Base-by-base conservation (phyloP, 2,888 invertebrate species). In the Geophilus truncorum region DNA sequence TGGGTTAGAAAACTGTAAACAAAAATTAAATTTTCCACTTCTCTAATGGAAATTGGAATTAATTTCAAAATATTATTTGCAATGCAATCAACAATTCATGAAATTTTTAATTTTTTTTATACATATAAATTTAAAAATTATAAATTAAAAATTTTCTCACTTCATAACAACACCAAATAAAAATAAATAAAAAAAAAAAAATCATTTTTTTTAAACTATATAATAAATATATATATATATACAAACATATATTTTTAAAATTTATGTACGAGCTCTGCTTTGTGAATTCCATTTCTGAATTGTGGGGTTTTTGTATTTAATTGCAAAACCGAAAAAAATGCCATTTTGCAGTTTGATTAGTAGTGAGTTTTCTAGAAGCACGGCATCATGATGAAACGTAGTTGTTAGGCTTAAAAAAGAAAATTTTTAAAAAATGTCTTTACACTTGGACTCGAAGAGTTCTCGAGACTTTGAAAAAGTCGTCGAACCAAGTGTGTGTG, bases 271-370 rank as follows among this genome's bases (percentile, higher is more conserved):
- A 57, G 57, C 23, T 57, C 57, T 57, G 57, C 57, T 57, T 57
- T 57, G 57, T 57, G 57, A 57, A 57, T 57, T 57, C 57, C 57
- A 57, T 57, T 57, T 57, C 57, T 57, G 40, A 40, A 40, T 34
- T 40, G 57, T 57, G 57, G 6, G 6, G 18, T 57, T 57, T 23
- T n/a, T n/a, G n/a, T 57, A 10, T 57, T 40, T 40, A 12, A 40
- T 40, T 40, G 2, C 40, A 9, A 12, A 40, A 40, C 2, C 7
- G 12, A 40, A 40, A 40, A 57, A 57, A 57, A 57, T 57, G 57
- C 57, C 57, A 57, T 57, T 57, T 57, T 57, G 21, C 57, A 57
- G 5, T 57, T n/a, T 57, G 57, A 57, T 23, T 57, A 18, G 57
- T 57, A 57, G 57, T 57, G 57, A 18, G 57, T 57, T 57, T 57